Base-by-base conservation (phyloP, 92 coral and sea anemone genomes). In the Micromussa lordhowensis region DNA sequence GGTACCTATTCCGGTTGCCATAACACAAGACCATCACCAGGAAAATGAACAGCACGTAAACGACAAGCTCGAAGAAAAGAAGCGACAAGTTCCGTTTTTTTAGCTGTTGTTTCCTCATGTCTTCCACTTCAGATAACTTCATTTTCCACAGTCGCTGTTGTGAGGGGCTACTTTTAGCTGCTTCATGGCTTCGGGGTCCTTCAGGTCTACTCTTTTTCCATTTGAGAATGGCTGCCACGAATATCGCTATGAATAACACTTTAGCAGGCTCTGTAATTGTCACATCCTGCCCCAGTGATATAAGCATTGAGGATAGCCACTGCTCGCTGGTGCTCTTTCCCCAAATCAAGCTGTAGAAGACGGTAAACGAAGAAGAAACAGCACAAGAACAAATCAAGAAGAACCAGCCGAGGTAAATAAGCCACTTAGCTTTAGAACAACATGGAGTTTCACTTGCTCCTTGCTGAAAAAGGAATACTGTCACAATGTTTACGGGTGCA, bases 401-500 rank as follows among this genome's bases (percentile, higher is more conserved):
- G 7, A 31, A 82, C 77, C 86, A 82, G 59, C 61, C 58, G 21
- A 54, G 11, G 29, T 19, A n/a, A 3, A 16, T 51, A 11, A 79
- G 66, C 64, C 32, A 28, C 14, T n/a, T 54, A 0, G 68, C 61
- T 79, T 9, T 79, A 31, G 38, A 11, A 31, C 83, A 79, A 28
- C 35, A 79, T 0, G 3, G 21, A 4, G 29, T 9, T 5, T 58
- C 21, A n/a, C 19, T 54, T 11, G 63, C 32, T 54, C 76, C 86
- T 66, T 66, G 30, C 70, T 79, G 78, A 66, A 94, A 94, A 72
- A 94, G 61, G 38, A 89, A 89, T 24, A 87, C 93, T 66, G 90
- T 94, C n/a, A 92, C 16, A 19, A 94, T 53, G 80, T 92, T 94
- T 24, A 94, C 80, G 28, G 96, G 96, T 8, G 92, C 91, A 53